These are phyloP conservation scores for Rousettus leschenaultii DNA, from an alignment of 2,113 vertebrate species.

Conservation along the genomic window DNA sequence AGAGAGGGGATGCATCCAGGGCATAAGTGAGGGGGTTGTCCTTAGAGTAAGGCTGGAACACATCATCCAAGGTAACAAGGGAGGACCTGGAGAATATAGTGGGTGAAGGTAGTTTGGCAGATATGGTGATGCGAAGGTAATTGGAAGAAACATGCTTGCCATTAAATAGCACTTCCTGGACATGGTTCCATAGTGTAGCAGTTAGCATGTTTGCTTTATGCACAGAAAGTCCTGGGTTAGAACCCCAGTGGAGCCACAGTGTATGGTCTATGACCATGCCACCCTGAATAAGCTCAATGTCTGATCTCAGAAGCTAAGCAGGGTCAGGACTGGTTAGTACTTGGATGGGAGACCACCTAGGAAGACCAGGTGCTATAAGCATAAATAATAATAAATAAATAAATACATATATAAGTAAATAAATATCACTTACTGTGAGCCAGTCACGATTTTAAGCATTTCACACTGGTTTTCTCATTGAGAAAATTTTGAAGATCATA, in stretches of 20 bases:
- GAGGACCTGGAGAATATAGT: not conserved
- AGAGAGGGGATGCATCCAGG: not conserved
- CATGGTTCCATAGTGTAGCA: too few species aligned
- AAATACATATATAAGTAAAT: too few species aligned
- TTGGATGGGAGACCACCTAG: too few species aligned
- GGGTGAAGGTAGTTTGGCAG: not conserved
- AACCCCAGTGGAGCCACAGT: too few species aligned
- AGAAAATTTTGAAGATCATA: not conserved
- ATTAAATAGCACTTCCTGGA: not conserved
- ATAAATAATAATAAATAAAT: too few species aligned
- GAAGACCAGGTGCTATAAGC: too few species aligned
- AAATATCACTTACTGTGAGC: not conserved
- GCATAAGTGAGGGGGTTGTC: not conserved
- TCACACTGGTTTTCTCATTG: not conserved
- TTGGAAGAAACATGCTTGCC: not conserved
- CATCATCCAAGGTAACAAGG: not conserved
- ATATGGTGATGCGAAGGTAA: not conserved
- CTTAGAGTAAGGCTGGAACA: not conserved
- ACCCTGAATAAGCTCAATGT: too few species aligned
- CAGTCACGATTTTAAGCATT: not conserved
- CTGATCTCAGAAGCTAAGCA: too few species aligned
- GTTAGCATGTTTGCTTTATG: too few species aligned
- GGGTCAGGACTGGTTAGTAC: too few species aligned
- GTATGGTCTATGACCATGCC: too few species aligned
- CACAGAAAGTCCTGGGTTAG: too few species aligned